Evolutionary conservation across 2,888 invertebrate genomes (phyloP), one percentile per base, ranked within the genome.

Genomic region (Hedya salicella): DNA sequence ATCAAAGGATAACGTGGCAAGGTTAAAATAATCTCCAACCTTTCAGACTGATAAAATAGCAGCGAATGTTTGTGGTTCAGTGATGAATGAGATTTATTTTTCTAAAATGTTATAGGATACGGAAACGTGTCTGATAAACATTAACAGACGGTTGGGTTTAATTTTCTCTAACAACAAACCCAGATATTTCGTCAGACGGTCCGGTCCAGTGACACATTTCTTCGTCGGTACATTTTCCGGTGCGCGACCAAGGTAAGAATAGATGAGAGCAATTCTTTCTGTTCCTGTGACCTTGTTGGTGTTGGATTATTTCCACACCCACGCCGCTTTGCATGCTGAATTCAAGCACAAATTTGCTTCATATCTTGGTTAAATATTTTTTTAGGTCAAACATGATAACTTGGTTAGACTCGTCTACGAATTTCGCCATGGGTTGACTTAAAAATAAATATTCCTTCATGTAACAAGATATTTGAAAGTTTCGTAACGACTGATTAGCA

Each of bases 1-100:
- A 82, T 81, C 78, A 78, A 77, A 77, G 77, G 73, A 70, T 70
- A 68, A 72, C 68, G 72, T 70, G 71, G 74, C 81, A 82, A 78
- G 79, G 80, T 79, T 73, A 77, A 69, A 74, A 77, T 74, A 80
- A 81, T 85, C 83, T 84, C 21, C 17, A 11, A 52, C 30, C 19
- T n/a, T 49, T 42, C 3, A 54, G 21, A 25, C 19, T 3, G 14
- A 36, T 52, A 30, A 59, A 39, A 25, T 32, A 32, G 6, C 39
- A 54, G 44, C 16, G 32, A 50, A n/a, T 54, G 40, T 62, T 62
- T 40, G 39, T 44, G 16, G 50, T 52, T 52, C 46, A 36, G 9
- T 9, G 21, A 16, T 32, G 30, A 36, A 30, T 52, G 14, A 64
- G 42, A 61, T 61, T 66, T 61, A 54, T 61, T 66, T 53, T 61